Evolutionary conservation across 2,797 vertebrate species (phyloP), one percentile per base, ranked within the genome.

Genomic region (Xenopus petersii): DNA sequence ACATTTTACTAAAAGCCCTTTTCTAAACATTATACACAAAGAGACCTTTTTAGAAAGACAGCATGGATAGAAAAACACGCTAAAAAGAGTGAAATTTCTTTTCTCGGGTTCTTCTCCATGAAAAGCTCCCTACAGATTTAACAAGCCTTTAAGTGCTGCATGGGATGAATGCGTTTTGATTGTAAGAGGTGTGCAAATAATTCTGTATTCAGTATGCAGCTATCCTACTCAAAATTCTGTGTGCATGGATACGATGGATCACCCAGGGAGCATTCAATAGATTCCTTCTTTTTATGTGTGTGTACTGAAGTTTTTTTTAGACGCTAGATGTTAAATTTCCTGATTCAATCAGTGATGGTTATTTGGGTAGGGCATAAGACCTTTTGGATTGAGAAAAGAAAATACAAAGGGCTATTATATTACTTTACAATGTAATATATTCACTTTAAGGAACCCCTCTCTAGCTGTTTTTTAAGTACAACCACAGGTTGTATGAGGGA

Each of bases 151-250:
- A 51, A 78, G 65, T 73, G 21, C 48, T 63, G 16, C 61, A 69
- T 59, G 33, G 64, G 71, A 69, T 78, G 75, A 78, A 78, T 78
- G 75, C 16, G 12, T 64, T 78, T 69, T 78, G 75, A 78, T 78
- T 78, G 46, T 42, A 60, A 73, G 61, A 73, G 71, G 65, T 69
- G 46, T 56, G 70, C 73, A 69, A 65, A 69, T 69, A 60, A 60
- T 62, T 69, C n/a, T 64, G 12, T 64, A 73, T 78, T 70, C 75
- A 69, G 30, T 59, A 60, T 54, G 65, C 64, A 56, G 60, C 66
- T 69, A 42, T 73, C 60, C 65, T 64, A 15, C 12, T 59, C 49
- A 36, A 33, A 30, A 70, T 15, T 26, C 16, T 24, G 11, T 69
- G 42, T 68, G 36, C 46, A 55, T 54, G 58, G 48, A 56, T 77